Conservation (phyloP, 2,797 vertebrate species). For the Lacerta agilis region DNA sequence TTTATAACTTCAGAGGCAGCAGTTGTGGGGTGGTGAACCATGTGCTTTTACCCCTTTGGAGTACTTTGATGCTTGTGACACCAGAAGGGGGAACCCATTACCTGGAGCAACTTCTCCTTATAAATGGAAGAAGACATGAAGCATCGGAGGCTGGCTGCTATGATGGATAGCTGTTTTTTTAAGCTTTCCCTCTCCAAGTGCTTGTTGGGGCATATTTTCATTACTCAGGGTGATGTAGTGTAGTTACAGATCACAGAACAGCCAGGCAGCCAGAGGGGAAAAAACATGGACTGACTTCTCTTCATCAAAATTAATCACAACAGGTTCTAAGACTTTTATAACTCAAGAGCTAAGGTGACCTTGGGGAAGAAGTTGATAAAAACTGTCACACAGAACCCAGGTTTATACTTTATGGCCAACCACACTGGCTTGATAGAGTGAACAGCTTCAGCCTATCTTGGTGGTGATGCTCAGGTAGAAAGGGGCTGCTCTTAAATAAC, state of each 20-base stretch:
- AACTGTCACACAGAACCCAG: conserved; percentile 65
- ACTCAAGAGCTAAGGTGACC: conserved; percentile 71
- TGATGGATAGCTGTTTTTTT: conserved; percentile 70
- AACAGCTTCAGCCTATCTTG: conserved; percentile 34
- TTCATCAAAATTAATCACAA: conserved; percentile 75
- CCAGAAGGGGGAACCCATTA: background rate
- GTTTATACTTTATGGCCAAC: conserved; percentile 58
- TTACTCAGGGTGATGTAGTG: conserved; percentile 57
- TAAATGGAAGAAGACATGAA: conserved; percentile 62
- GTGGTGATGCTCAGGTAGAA: background rate
- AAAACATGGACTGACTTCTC: conserved; percentile 62
- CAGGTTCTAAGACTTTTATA: conserved; percentile 65
- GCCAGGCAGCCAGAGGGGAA: conserved; percentile 58
- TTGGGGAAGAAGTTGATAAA: conserved; percentile 74
- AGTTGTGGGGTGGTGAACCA: background rate
- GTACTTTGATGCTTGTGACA: background rate
- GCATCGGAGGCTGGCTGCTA: conserved; percentile 56
- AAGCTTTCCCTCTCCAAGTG: conserved; percentile 62
- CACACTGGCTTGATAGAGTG: conserved; percentile 49
- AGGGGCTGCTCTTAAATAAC: conserved; percentile 40
- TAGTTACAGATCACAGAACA: conserved; percentile 74
- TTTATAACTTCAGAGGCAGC: background rate
- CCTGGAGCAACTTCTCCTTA: conserved; percentile 38
- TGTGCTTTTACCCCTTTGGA: background rate
- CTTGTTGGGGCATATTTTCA: conserved; percentile 67